Evolutionary conservation across 2,113 vertebrate species (phyloP).

Genomic region (Cercocebus atys): DNA sequence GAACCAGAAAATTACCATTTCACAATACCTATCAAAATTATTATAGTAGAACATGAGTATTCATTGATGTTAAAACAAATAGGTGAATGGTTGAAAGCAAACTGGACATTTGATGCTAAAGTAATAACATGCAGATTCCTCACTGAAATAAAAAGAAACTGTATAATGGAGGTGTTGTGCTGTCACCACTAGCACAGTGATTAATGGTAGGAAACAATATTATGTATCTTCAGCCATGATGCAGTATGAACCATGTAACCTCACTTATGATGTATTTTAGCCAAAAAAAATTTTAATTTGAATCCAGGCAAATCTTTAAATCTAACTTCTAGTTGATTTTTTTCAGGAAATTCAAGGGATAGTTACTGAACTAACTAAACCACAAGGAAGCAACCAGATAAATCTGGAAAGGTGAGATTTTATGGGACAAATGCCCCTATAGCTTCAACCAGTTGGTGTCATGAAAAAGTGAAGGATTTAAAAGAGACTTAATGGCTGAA

Average conservation of each 20-base stretch:
- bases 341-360: neutral
- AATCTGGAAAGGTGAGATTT: neutral
- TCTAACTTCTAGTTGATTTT: neutral
- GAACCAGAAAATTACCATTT: conserved; percentile 31
- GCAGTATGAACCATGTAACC: neutral
- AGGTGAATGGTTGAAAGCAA: neutral
- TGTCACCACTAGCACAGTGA: neutral
- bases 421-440: neutral
- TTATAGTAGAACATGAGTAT: neutral
- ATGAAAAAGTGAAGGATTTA: neutral
- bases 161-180: neutral
- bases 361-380: neutral
- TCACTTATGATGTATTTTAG: neutral
- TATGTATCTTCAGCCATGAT: neutral
- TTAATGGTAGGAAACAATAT: neutral
- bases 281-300: neutral
- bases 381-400: neutral
- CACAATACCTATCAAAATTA: neutral
- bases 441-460: neutral
- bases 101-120: neutral
- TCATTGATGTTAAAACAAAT: neutral
- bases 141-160: neutral
- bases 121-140: neutral
- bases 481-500: neutral
- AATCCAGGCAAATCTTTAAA: neutral